phyloP scores from a whole-genome alignment of 2,888 invertebrate species.

The Eurytoma adleriae region DNA sequence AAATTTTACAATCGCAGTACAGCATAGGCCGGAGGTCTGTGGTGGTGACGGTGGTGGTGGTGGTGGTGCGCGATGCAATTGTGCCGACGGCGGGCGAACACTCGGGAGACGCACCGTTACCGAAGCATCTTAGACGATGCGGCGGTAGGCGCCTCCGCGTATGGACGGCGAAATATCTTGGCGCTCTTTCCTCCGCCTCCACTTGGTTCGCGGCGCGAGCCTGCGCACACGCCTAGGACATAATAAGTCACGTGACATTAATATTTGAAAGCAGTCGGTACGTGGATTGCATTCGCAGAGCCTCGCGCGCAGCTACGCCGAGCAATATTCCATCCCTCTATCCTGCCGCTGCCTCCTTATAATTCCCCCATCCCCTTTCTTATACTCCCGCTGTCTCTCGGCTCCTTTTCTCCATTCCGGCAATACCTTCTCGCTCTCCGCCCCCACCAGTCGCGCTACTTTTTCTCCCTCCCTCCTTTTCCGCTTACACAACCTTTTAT shows the following conservation, averaged over 20 bases:
- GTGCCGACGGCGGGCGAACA: slow-evolving; percentile 1
- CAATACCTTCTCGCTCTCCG: slow-evolving; percentile 5
- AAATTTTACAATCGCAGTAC: slow-evolving; percentile 5
- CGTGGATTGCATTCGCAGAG: slow-evolving; percentile 73
- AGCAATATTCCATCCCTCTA: slow-evolving; percentile 49
- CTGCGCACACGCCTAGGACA: slow-evolving; percentile 70
- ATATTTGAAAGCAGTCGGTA: slow-evolving; percentile 76
- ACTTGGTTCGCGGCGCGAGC: neutral
- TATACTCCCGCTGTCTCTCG: slow-evolving; percentile 10
- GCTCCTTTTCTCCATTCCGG: slow-evolving; percentile 23
- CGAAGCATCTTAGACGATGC: slow-evolving; percentile 34
- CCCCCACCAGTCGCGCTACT: neutral
- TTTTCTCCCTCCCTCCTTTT: neutral
- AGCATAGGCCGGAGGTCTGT: neutral
- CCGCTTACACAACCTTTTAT: neutral
- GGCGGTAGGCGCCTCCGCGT: slow-evolving; percentile 20
- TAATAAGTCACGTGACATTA: slow-evolving; percentile 77
- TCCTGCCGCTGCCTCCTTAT: slow-evolving; percentile 26
- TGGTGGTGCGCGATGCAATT: neutral
- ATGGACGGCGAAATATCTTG: slow-evolving; percentile 12
- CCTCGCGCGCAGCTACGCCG: neutral
- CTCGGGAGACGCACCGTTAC: neutral
- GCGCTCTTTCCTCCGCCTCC: neutral
- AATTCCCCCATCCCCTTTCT: slow-evolving; percentile 21
- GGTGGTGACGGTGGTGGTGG: too few species aligned